These are phyloP conservation scores for Tigriopus californicus DNA, from an alignment of 2,888 invertebrate genomes.

Conservation along the genomic window DNA sequence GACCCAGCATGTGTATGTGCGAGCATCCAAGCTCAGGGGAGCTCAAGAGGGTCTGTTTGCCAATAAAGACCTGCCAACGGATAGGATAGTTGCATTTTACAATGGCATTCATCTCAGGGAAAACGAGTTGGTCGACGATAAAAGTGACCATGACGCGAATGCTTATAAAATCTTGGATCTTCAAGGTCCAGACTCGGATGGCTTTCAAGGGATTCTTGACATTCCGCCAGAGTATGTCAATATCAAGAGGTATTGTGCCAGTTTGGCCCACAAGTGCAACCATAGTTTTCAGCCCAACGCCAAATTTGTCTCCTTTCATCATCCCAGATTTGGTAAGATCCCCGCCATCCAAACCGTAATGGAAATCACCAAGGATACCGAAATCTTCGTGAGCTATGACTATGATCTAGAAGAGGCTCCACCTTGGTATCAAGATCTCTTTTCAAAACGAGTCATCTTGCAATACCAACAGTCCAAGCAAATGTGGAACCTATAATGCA, in stretches of 20 bases:
- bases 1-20: not conserved
- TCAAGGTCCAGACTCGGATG: conserved; percentile 1
- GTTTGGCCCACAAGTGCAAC: conserved; percentile 7
- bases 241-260: not conserved
- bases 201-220: not conserved
- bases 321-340: conserved; percentile 1
- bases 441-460: not conserved
- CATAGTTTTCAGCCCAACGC: conserved; percentile 11
- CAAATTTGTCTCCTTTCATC: not conserved
- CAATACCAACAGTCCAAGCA: conserved; percentile 2
- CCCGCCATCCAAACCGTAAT: not conserved
- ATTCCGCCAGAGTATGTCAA: not conserved
- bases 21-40: not conserved
- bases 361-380: not conserved
- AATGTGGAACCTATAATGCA: too few species aligned
- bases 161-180: conserved; percentile 11
- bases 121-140: not conserved
- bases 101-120: not conserved
- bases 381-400: conserved; percentile 10
- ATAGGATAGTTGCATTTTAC: not conserved
- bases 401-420: conserved; percentile 7
- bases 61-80: not conserved
- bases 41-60: not conserved
- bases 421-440: conserved; percentile 11
- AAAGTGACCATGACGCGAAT: not conserved